These are phyloP conservation scores for Nomada ferruginata DNA, from an alignment of 2,888 invertebrate genomes.

Conservation along the genomic window DNA sequence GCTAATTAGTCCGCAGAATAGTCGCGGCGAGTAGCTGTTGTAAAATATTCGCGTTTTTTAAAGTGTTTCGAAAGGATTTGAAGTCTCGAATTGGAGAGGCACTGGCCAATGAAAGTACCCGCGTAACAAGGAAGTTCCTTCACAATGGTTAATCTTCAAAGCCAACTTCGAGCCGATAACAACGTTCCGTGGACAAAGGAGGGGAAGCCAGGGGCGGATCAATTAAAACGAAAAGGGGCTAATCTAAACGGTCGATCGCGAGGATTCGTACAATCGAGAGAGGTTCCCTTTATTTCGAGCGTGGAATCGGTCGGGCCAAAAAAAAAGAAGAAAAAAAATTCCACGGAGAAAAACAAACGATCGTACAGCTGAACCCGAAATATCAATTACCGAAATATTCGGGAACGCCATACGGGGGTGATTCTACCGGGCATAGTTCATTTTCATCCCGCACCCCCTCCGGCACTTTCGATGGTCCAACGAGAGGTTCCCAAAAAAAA, in stretches of 20 bases:
- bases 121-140: background rate
- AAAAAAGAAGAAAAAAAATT: background rate
- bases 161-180: background rate
- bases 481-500: background rate
- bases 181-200: background rate
- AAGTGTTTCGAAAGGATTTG: background rate
- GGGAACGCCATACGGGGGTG: background rate
- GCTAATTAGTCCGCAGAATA: constrained; percentile 64
- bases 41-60: constrained; percentile 2
- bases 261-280: background rate
- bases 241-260: constrained; percentile 11
- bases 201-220: background rate
- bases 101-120: background rate
- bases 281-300: background rate
- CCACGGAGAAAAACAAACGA: constrained; percentile 18
- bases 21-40: background rate
- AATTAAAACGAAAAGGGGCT: constrained; percentile 6
- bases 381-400: constrained; percentile 55
- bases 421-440: constrained; percentile 18
- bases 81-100: background rate
- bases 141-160: constrained; percentile 15
- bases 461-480: constrained; percentile 4
- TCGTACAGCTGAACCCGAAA: constrained; percentile 20
- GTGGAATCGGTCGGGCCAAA: background rate
- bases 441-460: constrained; percentile 10